A percentile compares a stretch with the other conserved stretches of the same genome.
These are phyloP conservation scores for Liasis olivaceus DNA, from an alignment of 2,797 vertebrate species.

Conservation along the genomic window DNA sequence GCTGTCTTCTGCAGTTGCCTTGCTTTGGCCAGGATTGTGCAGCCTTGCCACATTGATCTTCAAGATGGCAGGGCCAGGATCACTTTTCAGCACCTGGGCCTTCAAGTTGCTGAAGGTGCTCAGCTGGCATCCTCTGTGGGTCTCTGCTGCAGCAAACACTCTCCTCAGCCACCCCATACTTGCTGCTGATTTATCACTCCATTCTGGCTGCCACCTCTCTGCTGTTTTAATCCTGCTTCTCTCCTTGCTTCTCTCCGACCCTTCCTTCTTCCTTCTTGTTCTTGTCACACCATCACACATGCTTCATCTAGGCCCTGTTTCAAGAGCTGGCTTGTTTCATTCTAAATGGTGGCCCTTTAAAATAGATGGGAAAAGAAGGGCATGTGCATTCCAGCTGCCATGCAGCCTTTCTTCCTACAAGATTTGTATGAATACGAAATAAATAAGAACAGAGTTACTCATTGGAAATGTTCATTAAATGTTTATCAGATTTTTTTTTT, in stretches of 20 bases:
- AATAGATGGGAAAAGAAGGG: not conserved
- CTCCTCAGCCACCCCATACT: not conserved
- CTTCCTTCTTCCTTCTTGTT: not conserved
- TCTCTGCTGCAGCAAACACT: not conserved
- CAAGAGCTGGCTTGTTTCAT: not conserved
- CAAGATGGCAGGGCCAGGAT: not conserved
- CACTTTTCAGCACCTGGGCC: not conserved
- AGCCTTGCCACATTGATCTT: not conserved
- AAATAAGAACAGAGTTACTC: not conserved
- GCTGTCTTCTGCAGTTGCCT: not conserved
- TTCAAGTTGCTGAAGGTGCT: not conserved
- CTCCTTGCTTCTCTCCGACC: not conserved
- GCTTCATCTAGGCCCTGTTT: not conserved
- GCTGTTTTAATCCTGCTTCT: not conserved
- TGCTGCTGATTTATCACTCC: not conserved
- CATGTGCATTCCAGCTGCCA: not conserved
- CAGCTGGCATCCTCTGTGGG: not conserved
- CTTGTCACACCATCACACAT: not conserved
- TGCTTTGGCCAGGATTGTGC: not conserved
- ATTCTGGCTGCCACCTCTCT: not conserved
- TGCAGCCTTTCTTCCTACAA: not conserved
- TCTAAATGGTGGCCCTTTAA: not conserved
- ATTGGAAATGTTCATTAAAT: not conserved
- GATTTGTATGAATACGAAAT: constrained; percentile 44
- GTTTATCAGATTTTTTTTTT: not conserved